Percentiles rank a stretch among this genome's conserved stretches.
Conservation (phyloP, 2,797 vertebrate species). For the Sebastiscus tertius region DNA sequence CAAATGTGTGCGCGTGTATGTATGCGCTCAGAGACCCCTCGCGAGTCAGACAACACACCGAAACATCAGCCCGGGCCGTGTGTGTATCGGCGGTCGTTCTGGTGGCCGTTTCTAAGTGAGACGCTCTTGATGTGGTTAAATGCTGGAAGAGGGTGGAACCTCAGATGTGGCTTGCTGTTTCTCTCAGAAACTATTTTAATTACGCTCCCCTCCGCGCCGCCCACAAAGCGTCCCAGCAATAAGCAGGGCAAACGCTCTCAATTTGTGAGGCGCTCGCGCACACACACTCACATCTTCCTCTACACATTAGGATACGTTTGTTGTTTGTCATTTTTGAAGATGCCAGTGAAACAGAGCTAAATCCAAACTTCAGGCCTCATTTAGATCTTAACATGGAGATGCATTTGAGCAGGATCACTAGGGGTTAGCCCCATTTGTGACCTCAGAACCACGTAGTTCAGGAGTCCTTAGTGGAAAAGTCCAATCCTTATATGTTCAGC, state of each 20-base stretch:
- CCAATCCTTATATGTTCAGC: neutral
- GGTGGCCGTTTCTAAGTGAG: conserved; percentile 84
- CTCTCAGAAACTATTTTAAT: conserved; percentile 93
- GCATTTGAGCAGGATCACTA: neutral
- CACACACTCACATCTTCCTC: neutral
- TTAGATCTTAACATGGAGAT: neutral
- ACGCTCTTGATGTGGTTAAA: conserved; percentile 88
- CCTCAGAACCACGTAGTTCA: neutral
- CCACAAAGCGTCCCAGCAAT: conserved; percentile 85
- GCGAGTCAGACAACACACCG: conserved; percentile 77
- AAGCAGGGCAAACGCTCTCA: conserved; percentile 77
- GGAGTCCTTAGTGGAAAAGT: neutral
- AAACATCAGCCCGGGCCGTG: conserved; percentile 74
- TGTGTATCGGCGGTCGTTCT: conserved; percentile 83
- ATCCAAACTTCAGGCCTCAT: neutral
- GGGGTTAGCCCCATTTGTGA: neutral
- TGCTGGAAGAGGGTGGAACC: conserved; percentile 86
- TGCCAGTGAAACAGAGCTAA: neutral
- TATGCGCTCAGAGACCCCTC: conserved; percentile 44
- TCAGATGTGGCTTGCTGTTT: conserved; percentile 89
- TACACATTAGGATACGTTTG: conserved; percentile 10
- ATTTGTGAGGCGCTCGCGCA: conserved; percentile 56
- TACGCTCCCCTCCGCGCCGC: conserved; percentile 81
- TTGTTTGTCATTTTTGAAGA: conserved; percentile 12
- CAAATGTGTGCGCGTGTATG: conserved; percentile 55